phyloP scores from a whole-genome alignment of 2,797 vertebrate species.

The Limosa lapponica region DNA sequence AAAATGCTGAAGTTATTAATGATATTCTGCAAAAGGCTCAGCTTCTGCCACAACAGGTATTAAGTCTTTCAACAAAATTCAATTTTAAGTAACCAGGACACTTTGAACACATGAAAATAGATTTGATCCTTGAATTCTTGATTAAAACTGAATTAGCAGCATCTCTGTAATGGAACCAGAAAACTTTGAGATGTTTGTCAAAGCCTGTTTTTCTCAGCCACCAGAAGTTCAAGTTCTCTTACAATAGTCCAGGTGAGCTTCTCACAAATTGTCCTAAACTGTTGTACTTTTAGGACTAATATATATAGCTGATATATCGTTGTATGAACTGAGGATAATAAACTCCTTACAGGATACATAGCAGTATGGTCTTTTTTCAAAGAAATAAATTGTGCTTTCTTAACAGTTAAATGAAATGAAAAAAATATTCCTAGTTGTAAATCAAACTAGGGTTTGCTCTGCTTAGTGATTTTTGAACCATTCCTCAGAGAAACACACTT shows the following conservation, averaged over 20 bases:
- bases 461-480: neutral
- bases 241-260: neutral
- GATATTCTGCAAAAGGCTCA: neutral
- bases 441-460: neutral
- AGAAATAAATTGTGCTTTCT: neutral
- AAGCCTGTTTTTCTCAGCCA: neutral
- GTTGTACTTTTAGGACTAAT: neutral
- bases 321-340: neutral
- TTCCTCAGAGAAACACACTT: neutral
- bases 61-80: neutral
- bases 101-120: neutral
- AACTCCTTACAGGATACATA: neutral
- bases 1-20: neutral
- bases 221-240: neutral
- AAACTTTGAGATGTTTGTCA: neutral
- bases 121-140: neutral
- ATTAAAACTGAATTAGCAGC: neutral
- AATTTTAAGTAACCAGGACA: neutral
- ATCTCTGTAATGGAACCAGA: neutral
- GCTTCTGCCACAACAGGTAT: slow-evolving; percentile 12
- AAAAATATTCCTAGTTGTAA: neutral
- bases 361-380: neutral
- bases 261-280: neutral
- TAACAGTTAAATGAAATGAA: neutral
- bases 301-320: neutral